phyloP scores from a whole-genome alignment of 2,113 vertebrate species.

The Heterotis niloticus region DNA sequence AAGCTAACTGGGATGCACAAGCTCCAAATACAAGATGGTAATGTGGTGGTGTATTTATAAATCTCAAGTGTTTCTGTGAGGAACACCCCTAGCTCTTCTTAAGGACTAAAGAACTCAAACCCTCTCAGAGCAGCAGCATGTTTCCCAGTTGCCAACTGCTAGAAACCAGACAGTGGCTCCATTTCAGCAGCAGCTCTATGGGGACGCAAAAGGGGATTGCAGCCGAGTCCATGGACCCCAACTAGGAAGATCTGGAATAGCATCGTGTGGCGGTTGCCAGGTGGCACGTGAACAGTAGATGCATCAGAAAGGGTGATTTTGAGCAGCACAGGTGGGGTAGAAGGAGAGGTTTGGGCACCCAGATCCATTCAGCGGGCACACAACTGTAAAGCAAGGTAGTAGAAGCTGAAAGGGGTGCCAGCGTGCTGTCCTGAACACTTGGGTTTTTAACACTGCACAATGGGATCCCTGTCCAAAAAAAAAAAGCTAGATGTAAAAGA shows the following conservation, averaged over 20 bases:
- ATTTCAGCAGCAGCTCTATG: conserved; percentile 1
- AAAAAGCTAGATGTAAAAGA: conserved; percentile 4
- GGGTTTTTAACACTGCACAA: not conserved
- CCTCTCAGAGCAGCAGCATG: not conserved
- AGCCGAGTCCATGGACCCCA: not conserved
- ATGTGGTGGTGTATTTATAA: not conserved
- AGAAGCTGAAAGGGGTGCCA: not conserved
- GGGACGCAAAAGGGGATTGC: not conserved
- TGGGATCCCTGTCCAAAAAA: not conserved
- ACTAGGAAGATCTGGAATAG: conserved; percentile 11
- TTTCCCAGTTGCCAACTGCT: not conserved
- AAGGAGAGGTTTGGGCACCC: not conserved
- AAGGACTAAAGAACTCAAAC: conserved; percentile 8
- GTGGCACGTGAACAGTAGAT: not conserved
- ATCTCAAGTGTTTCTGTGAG: not conserved
- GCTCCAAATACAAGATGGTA: conserved; percentile 1
- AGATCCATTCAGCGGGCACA: not conserved
- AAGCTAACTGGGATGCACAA: not conserved
- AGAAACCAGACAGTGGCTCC: conserved; percentile 1
- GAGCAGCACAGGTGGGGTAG: not conserved
- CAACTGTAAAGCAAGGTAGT: not conserved
- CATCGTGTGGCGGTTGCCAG: not conserved
- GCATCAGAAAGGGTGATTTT: not conserved
- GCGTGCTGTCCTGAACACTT: not conserved
- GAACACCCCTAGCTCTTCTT: not conserved